Conservation (phyloP, 2,797 vertebrate species). For the Acanthis flammea region DNA sequence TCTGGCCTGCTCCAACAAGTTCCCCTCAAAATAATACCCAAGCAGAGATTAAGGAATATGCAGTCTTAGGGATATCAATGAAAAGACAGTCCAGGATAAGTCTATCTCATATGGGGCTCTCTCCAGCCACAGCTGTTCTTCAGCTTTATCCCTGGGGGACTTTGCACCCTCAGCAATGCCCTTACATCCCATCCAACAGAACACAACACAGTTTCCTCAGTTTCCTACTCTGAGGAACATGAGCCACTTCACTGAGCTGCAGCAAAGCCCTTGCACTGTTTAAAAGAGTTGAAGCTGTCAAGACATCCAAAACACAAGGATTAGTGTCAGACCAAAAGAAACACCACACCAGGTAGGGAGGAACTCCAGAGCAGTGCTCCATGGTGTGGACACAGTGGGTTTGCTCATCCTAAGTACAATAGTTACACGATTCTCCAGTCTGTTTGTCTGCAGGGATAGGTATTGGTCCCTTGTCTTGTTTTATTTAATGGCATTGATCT, state of each 20-base stretch:
- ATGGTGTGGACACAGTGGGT: neutral
- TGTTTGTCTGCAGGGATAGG: neutral
- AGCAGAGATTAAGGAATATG: neutral
- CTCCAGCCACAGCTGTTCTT: neutral
- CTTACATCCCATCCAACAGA: neutral
- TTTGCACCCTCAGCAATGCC: neutral
- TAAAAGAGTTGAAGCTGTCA: neutral
- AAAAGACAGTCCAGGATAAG: neutral
- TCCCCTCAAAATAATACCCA: neutral
- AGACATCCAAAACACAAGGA: neutral
- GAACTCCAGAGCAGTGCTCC: neutral
- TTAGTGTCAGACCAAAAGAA: neutral
- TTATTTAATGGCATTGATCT: neutral
- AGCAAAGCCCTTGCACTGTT: neutral
- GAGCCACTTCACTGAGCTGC: neutral
- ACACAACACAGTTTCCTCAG: neutral
- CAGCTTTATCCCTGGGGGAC: accelerated
- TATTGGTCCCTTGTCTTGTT: neutral
- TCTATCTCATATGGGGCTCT: neutral
- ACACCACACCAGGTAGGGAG: neutral
- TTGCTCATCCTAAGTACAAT: neutral
- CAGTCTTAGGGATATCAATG: neutral
- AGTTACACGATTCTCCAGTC: neutral
- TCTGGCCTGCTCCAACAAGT: neutral
- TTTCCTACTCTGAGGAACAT: neutral